These are phyloP conservation scores for Ceyx cyanopectus DNA, from an alignment of 2,113 vertebrate species.

Conservation along the genomic window DNA sequence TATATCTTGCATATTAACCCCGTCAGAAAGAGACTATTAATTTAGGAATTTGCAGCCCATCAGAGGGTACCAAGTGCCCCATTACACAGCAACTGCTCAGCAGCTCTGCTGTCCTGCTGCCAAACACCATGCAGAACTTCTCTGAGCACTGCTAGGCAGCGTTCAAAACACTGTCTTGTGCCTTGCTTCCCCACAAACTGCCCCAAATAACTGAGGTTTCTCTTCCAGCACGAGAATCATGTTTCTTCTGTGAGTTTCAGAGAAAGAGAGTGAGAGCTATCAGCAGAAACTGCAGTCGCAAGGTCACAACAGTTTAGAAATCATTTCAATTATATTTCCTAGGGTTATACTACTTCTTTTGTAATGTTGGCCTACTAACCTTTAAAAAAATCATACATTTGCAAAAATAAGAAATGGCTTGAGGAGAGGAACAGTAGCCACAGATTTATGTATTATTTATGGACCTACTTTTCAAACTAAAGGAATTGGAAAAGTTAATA, in stretches of 20 bases:
- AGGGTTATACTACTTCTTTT: background rate
- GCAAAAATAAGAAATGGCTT: background rate
- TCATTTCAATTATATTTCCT: background rate
- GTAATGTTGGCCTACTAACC: slow-evolving; percentile 27
- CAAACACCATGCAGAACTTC: background rate
- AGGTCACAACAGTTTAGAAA: background rate
- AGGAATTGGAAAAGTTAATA: slow-evolving; percentile 7
- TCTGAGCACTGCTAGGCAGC: background rate
- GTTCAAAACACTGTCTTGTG: background rate
- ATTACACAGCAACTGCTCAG: background rate
- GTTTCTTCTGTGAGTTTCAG: background rate
- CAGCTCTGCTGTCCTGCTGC: background rate
- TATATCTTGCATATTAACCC: fast-evolving
- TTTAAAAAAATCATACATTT: slow-evolving; percentile 20
- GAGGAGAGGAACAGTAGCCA: slow-evolving; percentile 6
- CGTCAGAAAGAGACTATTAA: background rate
- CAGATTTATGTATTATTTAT: slow-evolving; percentile 50
- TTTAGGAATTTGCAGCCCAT: background rate
- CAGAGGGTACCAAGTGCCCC: background rate
- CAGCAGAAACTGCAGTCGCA: background rate
- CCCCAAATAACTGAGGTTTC: background rate
- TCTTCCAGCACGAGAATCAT: background rate
- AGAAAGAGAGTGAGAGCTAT: background rate
- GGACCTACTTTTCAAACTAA: background rate
- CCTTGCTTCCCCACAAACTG: background rate